Conservation (phyloP, 2,888 invertebrate species). For the Ennomos erosarius region DNA sequence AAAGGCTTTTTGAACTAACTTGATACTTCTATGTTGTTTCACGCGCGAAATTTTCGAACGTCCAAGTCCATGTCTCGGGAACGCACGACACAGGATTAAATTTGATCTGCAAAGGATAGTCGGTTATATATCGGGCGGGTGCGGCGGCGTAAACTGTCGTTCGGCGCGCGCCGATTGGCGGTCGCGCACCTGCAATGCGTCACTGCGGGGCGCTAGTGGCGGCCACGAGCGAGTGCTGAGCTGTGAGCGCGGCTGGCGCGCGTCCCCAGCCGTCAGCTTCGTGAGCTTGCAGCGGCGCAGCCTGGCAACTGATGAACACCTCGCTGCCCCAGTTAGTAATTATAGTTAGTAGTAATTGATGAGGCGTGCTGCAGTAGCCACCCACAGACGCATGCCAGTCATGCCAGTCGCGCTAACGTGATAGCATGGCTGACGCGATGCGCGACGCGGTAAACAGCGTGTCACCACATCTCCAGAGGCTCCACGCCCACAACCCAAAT, state of each 20-base stretch:
- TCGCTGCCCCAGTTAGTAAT: slow-evolving; percentile 70
- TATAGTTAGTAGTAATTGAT: too few relatives aligned
- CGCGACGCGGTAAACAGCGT: slow-evolving; percentile 32
- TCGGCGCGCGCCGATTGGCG: slow-evolving; percentile 91
- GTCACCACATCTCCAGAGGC: not conserved
- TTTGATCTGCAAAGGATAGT: slow-evolving; percentile 87
- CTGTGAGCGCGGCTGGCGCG: slow-evolving; percentile 36
- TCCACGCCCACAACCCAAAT: too few relatives aligned
- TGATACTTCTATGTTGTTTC: slow-evolving; percentile 51
- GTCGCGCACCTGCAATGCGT: slow-evolving; percentile 95
- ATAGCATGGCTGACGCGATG: slow-evolving; percentile 46
- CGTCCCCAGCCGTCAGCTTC: slow-evolving; percentile 37
- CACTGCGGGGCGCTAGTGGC: slow-evolving; percentile 81
- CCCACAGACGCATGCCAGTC: slow-evolving; percentile 61
- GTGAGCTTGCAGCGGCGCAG: slow-evolving; percentile 49
- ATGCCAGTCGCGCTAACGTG: slow-evolving; percentile 57
- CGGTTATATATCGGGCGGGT: slow-evolving; percentile 89
- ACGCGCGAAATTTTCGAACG: slow-evolving; percentile 66
- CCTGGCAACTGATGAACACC: slow-evolving; percentile 53
- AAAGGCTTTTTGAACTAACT: slow-evolving; percentile 57
- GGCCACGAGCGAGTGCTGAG: slow-evolving; percentile 45
- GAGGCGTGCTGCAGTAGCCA: slow-evolving; percentile 59
- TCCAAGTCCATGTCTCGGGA: slow-evolving; percentile 82
- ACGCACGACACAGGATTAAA: slow-evolving; percentile 85
- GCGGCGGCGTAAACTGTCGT: slow-evolving; percentile 90